Percentiles rank a stretch among this genome's conserved stretches.
phyloP scores from a whole-genome alignment of 2,797 vertebrate species.

The Anguilla megastoma region DNA sequence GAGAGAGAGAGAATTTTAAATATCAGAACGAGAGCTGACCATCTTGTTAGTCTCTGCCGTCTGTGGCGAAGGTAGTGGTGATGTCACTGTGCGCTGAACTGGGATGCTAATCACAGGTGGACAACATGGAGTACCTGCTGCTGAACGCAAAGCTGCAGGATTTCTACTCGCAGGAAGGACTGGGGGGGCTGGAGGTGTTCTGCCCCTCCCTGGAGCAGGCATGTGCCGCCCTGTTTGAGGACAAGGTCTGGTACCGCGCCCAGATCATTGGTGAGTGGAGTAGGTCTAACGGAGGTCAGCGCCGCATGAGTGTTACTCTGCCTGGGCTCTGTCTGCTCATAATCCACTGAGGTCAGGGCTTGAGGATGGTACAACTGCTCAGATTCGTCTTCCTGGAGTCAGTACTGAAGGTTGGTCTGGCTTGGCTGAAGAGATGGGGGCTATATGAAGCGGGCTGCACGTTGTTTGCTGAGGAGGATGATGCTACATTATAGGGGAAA shows the following conservation, averaged over 20 bases:
- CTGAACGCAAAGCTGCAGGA: slow-evolving; percentile 69
- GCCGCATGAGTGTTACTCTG: neutral
- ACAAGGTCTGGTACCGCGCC: slow-evolving; percentile 70
- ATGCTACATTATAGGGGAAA: neutral
- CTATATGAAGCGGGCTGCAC: neutral
- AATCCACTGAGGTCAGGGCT: neutral
- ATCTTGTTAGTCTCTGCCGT: no score
- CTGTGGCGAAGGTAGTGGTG: neutral
- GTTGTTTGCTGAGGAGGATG: neutral
- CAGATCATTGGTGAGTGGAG: slow-evolving; percentile 63
- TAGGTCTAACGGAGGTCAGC: neutral
- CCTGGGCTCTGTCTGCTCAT: neutral
- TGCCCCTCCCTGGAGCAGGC: slow-evolving; percentile 66
- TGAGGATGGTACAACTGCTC: neutral
- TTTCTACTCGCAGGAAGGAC: slow-evolving; percentile 52
- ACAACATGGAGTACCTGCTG: slow-evolving; percentile 68
- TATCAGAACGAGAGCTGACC: no score
- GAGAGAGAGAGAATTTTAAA: no score
- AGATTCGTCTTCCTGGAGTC: no score
- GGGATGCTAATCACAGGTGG: slow-evolving; percentile 53
- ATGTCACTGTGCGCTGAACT: neutral
- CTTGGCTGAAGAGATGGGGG: neutral
- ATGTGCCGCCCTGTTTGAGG: slow-evolving; percentile 64
- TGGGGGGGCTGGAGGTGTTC: slow-evolving; percentile 57
- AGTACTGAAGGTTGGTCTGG: neutral